phyloP scores from a whole-genome alignment of 2,113 vertebrate genomes.

The Prietella phreatophila region DNA sequence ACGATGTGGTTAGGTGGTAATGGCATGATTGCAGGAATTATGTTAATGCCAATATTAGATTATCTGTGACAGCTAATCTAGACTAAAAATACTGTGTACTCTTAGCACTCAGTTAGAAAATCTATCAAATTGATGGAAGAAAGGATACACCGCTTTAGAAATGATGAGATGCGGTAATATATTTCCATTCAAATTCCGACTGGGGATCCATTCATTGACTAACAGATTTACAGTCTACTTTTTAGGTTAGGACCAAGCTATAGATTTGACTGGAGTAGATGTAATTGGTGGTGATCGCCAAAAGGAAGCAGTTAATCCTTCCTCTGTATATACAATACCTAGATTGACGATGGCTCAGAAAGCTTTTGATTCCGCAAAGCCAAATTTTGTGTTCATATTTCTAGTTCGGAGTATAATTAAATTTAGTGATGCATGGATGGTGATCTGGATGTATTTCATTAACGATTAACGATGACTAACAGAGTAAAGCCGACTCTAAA shows the following conservation, averaged over 20 bases:
- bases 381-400: neutral
- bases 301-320: neutral
- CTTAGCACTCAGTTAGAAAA: neutral
- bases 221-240: neutral
- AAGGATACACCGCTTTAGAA: neutral
- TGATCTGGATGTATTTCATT: neutral
- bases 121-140: neutral
- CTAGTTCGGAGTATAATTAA: neutral
- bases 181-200: neutral
- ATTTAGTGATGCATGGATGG: slow-evolving; percentile 12
- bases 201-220: neutral
- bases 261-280: neutral
- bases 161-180: neutral
- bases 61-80: neutral
- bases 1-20: neutral
- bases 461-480: neutral
- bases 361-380: neutral
- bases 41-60: neutral
- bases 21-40: slow-evolving; percentile 30
- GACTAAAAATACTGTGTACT: neutral
- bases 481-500: neutral
- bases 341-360: neutral
- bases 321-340: neutral
- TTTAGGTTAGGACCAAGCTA: neutral
- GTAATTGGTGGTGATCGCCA: neutral